Conservation (phyloP, 2,113 vertebrate species). For the Acanthisitta chloris region DNA sequence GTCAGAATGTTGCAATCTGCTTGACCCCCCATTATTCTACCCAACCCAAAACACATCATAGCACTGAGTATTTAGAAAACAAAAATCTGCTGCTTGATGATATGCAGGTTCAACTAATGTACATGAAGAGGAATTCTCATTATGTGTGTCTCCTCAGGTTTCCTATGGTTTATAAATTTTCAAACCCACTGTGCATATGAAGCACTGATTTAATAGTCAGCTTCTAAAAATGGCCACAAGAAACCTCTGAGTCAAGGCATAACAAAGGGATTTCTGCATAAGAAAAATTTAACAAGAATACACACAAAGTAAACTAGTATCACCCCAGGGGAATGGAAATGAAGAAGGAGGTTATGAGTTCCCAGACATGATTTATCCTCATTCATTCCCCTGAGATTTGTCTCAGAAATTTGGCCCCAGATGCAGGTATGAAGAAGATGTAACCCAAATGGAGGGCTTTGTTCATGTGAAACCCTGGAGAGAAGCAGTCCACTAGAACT, state of each 20-base stretch:
- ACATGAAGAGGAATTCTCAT: not conserved
- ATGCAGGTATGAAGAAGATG: not conserved
- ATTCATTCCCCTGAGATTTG: not conserved
- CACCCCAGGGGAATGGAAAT: not conserved
- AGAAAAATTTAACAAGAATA: not conserved
- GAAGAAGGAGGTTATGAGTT: not conserved
- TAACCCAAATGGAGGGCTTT: not conserved
- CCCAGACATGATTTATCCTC: fast-evolving
- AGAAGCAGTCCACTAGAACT: not conserved
- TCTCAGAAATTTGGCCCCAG: not conserved
- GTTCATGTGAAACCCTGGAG: not conserved
- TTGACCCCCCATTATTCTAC: not conserved
- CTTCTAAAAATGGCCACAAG: not conserved
- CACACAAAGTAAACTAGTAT: not conserved
- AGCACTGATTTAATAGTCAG: not conserved
- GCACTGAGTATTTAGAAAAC: not conserved
- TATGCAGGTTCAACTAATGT: not conserved
- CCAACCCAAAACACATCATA: not conserved
- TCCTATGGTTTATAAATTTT: not conserved
- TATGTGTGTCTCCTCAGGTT: not conserved
- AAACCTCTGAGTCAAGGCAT: not conserved
- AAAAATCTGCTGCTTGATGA: not conserved
- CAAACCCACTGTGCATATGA: not conserved
- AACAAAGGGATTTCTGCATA: not conserved
- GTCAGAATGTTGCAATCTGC: not conserved